Conservation (phyloP, 2,797 vertebrate species). For the Rhinoraja longicauda region DNA sequence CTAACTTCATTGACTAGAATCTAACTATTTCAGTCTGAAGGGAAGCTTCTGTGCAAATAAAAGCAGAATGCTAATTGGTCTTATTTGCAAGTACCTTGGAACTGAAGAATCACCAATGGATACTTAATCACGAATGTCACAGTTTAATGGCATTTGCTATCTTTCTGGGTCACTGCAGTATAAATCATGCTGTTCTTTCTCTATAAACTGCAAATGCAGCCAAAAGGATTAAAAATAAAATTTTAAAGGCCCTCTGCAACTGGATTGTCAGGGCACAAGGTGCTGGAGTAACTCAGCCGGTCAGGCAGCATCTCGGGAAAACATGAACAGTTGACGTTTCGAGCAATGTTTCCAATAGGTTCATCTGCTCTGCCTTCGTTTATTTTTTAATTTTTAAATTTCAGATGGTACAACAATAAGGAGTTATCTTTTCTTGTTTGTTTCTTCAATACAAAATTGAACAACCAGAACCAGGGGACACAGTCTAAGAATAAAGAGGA, state of each 20-base stretch:
- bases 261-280: background rate
- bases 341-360: background rate
- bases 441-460: background rate
- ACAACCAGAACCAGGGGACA: no score
- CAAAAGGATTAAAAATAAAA: background rate
- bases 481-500: no score
- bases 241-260: no score
- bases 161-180: background rate
- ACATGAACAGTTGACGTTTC: no score
- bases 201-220: background rate
- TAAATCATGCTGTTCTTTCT: conserved; percentile 2
- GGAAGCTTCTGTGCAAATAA: background rate
- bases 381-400: no score
- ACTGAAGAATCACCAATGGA: background rate
- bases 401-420: no score
- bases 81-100: background rate
- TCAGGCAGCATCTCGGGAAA: no score
- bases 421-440: background rate
- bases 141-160: background rate
- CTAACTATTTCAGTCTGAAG: background rate
- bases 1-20: background rate
- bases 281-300: no score
- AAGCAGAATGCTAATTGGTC: background rate
- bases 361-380: background rate
- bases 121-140: background rate